Conservation (phyloP, 2,888 invertebrate species). For the Rotaria macrura region DNA sequence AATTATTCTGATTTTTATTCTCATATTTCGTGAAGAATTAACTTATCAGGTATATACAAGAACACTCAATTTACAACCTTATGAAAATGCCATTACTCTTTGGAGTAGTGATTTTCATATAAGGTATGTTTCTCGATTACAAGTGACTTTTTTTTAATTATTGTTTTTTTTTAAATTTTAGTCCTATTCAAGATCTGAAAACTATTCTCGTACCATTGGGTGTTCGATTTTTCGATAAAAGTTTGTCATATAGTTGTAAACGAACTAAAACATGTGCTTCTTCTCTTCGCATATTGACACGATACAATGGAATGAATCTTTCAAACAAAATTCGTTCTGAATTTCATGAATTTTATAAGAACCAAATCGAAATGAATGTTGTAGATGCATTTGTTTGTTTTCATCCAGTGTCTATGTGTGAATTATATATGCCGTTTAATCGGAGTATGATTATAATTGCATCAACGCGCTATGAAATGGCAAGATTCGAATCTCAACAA, state of each 20-base stretch:
- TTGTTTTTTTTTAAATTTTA: neutral
- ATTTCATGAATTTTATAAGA: constrained; percentile 23
- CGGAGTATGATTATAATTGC: constrained; percentile 24
- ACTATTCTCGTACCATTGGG: neutral
- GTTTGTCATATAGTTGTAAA: neutral
- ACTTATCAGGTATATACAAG: neutral
- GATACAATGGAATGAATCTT: neutral
- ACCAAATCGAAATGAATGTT: constrained; percentile 16
- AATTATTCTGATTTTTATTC: neutral
- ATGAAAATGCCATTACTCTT: neutral
- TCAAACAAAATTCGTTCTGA: neutral
- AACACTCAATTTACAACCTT: neutral
- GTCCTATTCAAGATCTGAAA: neutral
- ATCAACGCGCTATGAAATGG: constrained; percentile 26
- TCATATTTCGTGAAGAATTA: neutral
- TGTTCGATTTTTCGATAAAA: neutral
- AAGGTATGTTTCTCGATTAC: no score
- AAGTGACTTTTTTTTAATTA: no score
- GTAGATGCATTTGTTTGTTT: constrained; percentile 28
- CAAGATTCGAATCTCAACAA: constrained; percentile 2
- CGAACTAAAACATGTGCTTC: neutral
- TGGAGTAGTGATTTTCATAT: neutral
- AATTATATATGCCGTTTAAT: constrained; percentile 27
- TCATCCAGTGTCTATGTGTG: constrained; percentile 22
- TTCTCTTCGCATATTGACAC: neutral